Percentiles rank a stretch among this genome's conserved stretches.
Conservation (phyloP, 2,797 vertebrate species). For the Pterois miles region DNA sequence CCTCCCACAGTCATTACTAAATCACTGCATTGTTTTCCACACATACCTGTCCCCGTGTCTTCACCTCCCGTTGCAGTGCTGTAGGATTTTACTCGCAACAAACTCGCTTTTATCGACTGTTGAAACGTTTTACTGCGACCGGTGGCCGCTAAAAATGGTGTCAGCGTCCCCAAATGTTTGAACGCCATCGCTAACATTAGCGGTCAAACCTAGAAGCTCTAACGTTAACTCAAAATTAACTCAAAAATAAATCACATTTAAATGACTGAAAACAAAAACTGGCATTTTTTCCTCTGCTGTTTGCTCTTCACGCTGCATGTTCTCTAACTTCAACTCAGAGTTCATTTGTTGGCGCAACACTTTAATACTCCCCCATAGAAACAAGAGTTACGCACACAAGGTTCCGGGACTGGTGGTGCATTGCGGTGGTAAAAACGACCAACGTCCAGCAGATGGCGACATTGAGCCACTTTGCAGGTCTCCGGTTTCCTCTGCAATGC, state of each 20-base stretch:
- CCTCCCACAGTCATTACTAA: slow-evolving; percentile 5
- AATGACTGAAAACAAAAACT: not conserved
- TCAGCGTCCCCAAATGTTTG: not conserved
- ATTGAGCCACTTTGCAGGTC: slow-evolving; percentile 8
- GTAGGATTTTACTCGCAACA: not conserved
- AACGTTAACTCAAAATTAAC: not conserved
- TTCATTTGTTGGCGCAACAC: not conserved
- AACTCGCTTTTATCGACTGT: not conserved
- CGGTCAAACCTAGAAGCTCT: too few relatives aligned
- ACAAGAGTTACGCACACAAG: not conserved
- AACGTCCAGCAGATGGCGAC: slow-evolving; percentile 66
- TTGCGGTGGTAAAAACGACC: slow-evolving; percentile 37
- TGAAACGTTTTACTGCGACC: not conserved
- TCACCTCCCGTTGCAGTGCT: slow-evolving; percentile 17
- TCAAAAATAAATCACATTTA: too few relatives aligned
- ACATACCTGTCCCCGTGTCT: slow-evolving; percentile 36
- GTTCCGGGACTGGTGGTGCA: slow-evolving; percentile 46
- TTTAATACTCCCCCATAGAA: slow-evolving; percentile 14
- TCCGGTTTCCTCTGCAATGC: not conserved
- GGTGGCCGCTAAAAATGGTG: not conserved
- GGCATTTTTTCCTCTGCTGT: not conserved
- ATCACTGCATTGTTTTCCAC: not conserved
- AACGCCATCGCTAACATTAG: slow-evolving; percentile 37
- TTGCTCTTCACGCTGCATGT: not conserved
- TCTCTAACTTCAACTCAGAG: accelerated